Evolutionary conservation across 2,888 invertebrate genomes (phyloP), one percentile per base, ranked within the genome.

Genomic region (Drosophila antonietae): DNA sequence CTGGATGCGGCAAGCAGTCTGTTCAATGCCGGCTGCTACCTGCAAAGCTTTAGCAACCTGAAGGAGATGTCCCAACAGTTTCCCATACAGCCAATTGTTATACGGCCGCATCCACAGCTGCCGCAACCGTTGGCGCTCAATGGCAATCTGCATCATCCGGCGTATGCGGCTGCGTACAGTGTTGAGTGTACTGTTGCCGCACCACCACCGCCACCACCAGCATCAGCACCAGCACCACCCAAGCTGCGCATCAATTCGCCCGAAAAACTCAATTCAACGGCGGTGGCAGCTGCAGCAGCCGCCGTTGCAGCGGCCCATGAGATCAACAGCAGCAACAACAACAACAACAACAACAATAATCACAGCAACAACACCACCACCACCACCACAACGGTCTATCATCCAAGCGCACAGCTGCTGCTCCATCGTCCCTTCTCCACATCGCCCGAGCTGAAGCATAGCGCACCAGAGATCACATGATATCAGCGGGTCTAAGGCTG

Each of bases 191-290:
- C 78, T 7, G 77, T 69, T 4, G 74, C 67, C 53, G 80, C 37
- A 53, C 53, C 53, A 20, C 53, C 78, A 20, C 79, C 81, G 31
- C 73, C 73, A 1, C 71, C 70, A 10, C 71, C 83, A 49, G n/a
- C 18, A 15, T 18, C 49, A 12, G 49, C 49, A 15, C 31, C 49
- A 12, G 49, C 49, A 51, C 91, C 92, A 33, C 91, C 93, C 28
- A 92, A 93, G 86, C 91, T 93, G 66, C 91, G 93, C 59, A 90
- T 93, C 64, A 93, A 91, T 83, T 92, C 93, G 20, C 93, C 93
- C 23, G 93, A 92, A 75, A 92, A 92, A 67, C 90, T 93, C 68
- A 93, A 93, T 68, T 92, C 92, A 9, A 89, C 91, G 39, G 91
- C 88, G 14, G 79, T 85, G 60, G 83, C 81, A 12, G 82, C 77